Evolutionary conservation across 1,140 invertebrate species (phyloP), one percentile per base, ranked within the genome.

Genomic region (Drosophila varians): DNA sequence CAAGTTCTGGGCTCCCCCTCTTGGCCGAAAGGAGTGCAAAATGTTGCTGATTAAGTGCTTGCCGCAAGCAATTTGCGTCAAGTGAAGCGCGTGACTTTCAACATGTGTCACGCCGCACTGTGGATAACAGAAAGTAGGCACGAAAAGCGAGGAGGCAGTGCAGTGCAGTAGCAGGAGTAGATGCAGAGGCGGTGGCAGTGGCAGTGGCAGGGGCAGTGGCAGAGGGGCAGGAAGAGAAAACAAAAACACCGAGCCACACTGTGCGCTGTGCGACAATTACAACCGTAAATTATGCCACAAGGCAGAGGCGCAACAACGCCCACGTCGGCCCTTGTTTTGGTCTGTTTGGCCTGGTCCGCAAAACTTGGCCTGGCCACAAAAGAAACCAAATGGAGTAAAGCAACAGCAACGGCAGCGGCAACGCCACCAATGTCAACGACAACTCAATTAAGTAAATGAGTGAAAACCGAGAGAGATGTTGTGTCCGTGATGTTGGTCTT

Each of bases 381-480:
- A 69, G 52, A 68, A 62, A 66, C 70, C 68, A 84, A 77, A 60
- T 73, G 55, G 45, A 77, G 58, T 68, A 31, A 18, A 31, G 28
- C 28, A 31, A 31, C 25, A 26, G 5, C 28, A 45, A 21, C 60
- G 45, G 51, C 62, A 53, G 42, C 56, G 68, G 64, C 42, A 12
- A 11, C 28, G 23, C 9, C 28, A 40, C 12, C 60, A 64, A 55
- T 57, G 53, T 43, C 57, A 64, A 60, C 66, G 49, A 58, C 75
- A 78, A 86, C 80, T 86, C 66, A 84, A 84, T 84, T 86, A 78
- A 86, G 75, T 60, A 84, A 84, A 84, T 79, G 75, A 86, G 71
- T 51, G 61, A 68, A 78, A 76, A 2, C 21, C 21, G 21, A 64
- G 38, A 71, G 19, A 65, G 75, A 56, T 70, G 75, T 70, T 74